Percentiles rank a stretch among this genome's conserved stretches.
phyloP scores from a whole-genome alignment of 2,888 invertebrate species.

The Pasiphila rectangulata region DNA sequence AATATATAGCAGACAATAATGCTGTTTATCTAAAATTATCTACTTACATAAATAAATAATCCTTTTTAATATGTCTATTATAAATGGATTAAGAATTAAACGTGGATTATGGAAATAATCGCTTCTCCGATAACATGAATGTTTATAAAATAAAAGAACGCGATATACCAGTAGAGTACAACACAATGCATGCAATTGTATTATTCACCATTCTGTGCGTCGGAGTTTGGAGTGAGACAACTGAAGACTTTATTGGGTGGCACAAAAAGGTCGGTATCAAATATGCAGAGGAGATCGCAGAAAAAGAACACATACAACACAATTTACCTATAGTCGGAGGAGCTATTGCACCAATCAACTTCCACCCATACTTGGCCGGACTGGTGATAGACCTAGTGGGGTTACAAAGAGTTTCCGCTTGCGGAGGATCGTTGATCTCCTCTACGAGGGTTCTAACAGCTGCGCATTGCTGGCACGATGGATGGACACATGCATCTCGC shows the following conservation, averaged over 20 bases:
- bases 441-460: conserved; percentile 56
- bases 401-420: conserved; percentile 48
- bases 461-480: conserved; percentile 67
- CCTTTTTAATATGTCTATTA: conserved; percentile 37
- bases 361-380: conserved; percentile 62
- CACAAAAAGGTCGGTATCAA: conserved; percentile 54
- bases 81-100: conserved; percentile 33
- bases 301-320: conserved; percentile 37
- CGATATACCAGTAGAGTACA: conserved; percentile 14
- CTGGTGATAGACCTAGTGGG: conserved; percentile 56
- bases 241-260: conserved; percentile 46
- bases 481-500: conserved; percentile 51
- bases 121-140: conserved; percentile 27
- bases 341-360: conserved; percentile 47
- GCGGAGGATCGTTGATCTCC: conserved; percentile 60
- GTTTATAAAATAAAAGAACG: conserved; percentile 32
- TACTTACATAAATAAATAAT: conserved; percentile 35
- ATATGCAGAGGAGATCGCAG: conserved; percentile 50
- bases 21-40: conserved; percentile 33
- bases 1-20: conserved; percentile 11
- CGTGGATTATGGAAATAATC: conserved; percentile 35
- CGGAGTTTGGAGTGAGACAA: conserved; percentile 24
- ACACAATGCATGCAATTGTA: conserved; percentile 43
- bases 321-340: conserved; percentile 57
- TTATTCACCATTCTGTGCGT: conserved; percentile 38